Evolutionary conservation across 2,797 vertebrate species (phyloP).

Genomic region (Diglossa cyanea): DNA sequence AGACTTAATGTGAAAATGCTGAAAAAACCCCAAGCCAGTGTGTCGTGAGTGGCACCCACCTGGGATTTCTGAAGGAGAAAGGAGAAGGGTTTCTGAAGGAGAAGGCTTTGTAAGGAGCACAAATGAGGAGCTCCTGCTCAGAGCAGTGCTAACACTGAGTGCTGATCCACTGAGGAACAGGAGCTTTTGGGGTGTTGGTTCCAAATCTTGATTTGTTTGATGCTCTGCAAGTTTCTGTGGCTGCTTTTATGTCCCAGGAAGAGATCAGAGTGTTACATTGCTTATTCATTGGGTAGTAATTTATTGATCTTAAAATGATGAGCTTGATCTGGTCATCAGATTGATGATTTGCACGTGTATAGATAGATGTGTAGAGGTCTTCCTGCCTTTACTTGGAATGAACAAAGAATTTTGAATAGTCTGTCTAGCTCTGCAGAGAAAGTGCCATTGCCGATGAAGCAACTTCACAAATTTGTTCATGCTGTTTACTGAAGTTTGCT

Average conservation of each 20-base stretch:
- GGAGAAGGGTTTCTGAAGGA: not conserved
- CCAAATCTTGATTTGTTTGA: not conserved
- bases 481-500: not conserved
- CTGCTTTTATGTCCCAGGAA: not conserved
- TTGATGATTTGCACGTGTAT: not conserved
- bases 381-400: not conserved
- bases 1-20: not conserved
- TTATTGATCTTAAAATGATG: not conserved
- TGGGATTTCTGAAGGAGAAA: not conserved
- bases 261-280: not conserved
- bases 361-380: not conserved
- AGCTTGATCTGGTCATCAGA: not conserved
- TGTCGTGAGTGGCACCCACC: not conserved
- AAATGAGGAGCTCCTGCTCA: not conserved
- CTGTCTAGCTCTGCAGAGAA: not conserved
- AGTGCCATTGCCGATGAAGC: not conserved
- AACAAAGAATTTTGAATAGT: not conserved
- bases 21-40: not conserved
- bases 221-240: not conserved
- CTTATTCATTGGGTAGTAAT: not conserved
- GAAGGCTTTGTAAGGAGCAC: not conserved
- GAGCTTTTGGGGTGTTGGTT: rapidly evolving
- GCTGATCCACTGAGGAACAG: not conserved
- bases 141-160: not conserved
- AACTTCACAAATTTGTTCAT: not conserved